phyloP scores from a whole-genome alignment of 2,888 invertebrate genomes.

The Eretmocerus hayati region DNA sequence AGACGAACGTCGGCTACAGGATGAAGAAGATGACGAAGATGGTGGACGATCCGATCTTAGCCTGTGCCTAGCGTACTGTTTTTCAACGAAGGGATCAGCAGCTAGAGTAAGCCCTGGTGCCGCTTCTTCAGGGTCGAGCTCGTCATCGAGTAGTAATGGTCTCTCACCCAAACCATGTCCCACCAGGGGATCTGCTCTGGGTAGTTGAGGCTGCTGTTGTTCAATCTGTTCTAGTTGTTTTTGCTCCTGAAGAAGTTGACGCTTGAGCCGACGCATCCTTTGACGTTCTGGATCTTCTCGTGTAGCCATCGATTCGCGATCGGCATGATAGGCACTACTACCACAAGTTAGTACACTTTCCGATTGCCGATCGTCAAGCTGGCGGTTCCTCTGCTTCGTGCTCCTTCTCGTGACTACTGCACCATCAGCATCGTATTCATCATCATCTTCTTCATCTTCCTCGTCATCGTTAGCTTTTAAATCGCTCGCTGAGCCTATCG shows the following conservation, averaged over 20 bases:
- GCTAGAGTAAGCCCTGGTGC: constrained; percentile 40
- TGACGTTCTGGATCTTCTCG: constrained; percentile 54
- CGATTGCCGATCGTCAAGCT: constrained; percentile 56
- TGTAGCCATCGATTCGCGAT: constrained; percentile 63
- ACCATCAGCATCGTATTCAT: constrained; percentile 45
- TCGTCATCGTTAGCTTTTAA: constrained; percentile 50
- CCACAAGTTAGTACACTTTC: constrained; percentile 61
- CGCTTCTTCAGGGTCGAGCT: constrained; percentile 57
- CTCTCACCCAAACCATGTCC: constrained; percentile 71
- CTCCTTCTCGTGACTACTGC: no score
- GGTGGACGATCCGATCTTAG: constrained; percentile 55
- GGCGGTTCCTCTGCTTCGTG: constrained; percentile 39
- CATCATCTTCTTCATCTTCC: constrained; percentile 41
- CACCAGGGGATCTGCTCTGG: constrained; percentile 50
- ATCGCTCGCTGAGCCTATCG: constrained; percentile 68
- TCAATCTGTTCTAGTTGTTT: constrained; percentile 36
- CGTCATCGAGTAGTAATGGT: constrained; percentile 69
- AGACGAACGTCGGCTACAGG: constrained; percentile 32
- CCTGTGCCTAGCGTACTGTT: constrained; percentile 71
- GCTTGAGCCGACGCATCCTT: constrained; percentile 48
- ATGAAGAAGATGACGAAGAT: constrained; percentile 34
- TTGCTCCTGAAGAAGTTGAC: constrained; percentile 41
- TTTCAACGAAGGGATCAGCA: constrained; percentile 58
- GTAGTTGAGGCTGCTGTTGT: constrained; percentile 35
- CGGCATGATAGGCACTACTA: constrained; percentile 65